A percentile compares a stretch with the other conserved stretches of the same genome.
phyloP scores from a whole-genome alignment of 2,888 invertebrate species.

The Megastigmus dorsalis region DNA sequence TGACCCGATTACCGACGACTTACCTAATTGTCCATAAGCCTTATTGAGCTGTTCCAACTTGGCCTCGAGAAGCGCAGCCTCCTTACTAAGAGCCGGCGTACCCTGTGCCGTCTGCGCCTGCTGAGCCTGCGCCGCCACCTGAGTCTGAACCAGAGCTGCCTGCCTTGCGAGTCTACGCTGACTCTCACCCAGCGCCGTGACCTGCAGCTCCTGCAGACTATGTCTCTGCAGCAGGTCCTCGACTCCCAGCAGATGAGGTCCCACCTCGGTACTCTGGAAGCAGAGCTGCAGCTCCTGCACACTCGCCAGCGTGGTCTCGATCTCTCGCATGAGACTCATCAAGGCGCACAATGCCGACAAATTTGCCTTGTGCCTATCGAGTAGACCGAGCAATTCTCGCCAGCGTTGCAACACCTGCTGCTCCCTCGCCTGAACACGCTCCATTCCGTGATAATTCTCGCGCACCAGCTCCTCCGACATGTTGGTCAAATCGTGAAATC shows the following conservation, averaged over 20 bases:
- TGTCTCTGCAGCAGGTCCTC: slow-evolving; percentile 97
- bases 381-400: slow-evolving; percentile 87
- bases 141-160: slow-evolving; percentile 71
- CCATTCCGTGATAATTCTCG: slow-evolving; percentile 94
- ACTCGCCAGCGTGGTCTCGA: slow-evolving; percentile 90
- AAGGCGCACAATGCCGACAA: slow-evolving; percentile 87
- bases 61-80: slow-evolving; percentile 79
- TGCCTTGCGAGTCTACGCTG: slow-evolving; percentile 85
- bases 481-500: slow-evolving; percentile 93
- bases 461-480: slow-evolving; percentile 94
- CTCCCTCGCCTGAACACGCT: slow-evolving; percentile 83
- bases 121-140: slow-evolving; percentile 80
- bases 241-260: slow-evolving; percentile 94
- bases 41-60: slow-evolving; percentile 85
- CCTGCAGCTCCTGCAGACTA: slow-evolving; percentile 88
- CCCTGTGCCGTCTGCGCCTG: slow-evolving; percentile 61
- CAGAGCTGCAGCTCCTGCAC: slow-evolving; percentile 87
- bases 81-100: slow-evolving; percentile 64
- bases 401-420: slow-evolving; percentile 90
- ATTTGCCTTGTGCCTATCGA: slow-evolving; percentile 88
- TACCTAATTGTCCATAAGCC: slow-evolving; percentile 82
- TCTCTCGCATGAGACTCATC: slow-evolving; percentile 92
- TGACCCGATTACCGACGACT: too few relatives aligned
- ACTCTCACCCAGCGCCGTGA: slow-evolving; percentile 91
- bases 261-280: slow-evolving; percentile 90